Conservation (phyloP, 2,797 vertebrate genomes). For the Girardinus metallicus region DNA sequence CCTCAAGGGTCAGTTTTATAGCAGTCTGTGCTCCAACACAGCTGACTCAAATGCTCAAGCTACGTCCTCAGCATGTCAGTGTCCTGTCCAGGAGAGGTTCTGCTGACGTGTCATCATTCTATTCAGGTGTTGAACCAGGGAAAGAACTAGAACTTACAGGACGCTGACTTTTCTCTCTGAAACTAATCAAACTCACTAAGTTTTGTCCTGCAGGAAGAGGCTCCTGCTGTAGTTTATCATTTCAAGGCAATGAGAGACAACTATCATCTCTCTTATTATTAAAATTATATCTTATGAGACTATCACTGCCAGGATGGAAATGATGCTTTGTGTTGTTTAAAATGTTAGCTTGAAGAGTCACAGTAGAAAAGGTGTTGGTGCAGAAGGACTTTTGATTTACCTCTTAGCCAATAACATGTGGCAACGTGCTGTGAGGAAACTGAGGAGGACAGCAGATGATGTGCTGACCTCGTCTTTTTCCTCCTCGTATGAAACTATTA, state of each 20-base stretch:
- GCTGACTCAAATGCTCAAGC: neutral
- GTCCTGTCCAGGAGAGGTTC: neutral
- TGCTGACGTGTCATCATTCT: neutral
- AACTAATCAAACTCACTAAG: neutral
- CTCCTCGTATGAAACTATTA: neutral
- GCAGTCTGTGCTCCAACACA: neutral
- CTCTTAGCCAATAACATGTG: neutral
- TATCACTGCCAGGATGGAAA: neutral
- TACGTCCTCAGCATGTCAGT: neutral
- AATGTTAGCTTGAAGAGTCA: neutral
- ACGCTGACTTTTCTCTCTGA: neutral
- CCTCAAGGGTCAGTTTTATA: neutral
- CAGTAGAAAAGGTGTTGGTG: neutral
- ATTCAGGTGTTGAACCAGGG: neutral
- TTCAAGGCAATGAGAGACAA: neutral
- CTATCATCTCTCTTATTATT: neutral
- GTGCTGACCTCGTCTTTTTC: neutral
- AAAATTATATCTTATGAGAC: neutral
- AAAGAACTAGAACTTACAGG: neutral
- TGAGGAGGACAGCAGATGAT: neutral
- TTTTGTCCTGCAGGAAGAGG: neutral
- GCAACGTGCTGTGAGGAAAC: neutral
- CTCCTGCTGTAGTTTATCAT: neutral
- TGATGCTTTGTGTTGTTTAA: neutral
- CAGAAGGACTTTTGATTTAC: neutral